Conservation (phyloP, 1,140 invertebrate genomes). For the Aphaenogaster rudis region DNA sequence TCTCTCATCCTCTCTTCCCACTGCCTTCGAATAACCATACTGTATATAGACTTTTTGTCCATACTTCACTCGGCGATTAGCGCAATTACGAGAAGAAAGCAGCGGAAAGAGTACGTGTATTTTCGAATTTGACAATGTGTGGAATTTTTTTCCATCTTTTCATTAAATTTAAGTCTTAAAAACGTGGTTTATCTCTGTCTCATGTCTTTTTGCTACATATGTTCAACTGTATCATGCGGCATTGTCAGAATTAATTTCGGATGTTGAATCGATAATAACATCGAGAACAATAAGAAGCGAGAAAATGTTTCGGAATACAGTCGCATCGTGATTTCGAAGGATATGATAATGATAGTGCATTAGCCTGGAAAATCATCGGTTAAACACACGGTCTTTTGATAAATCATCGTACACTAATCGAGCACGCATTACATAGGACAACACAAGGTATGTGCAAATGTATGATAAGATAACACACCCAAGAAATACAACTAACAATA, state of each 20-base stretch:
- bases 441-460: neutral
- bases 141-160: neutral
- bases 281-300: neutral
- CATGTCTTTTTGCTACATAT: neutral
- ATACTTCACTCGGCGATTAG: slow-evolving; percentile 55
- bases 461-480: slow-evolving; percentile 12
- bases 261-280: neutral
- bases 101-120: neutral
- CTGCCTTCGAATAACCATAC: slow-evolving; percentile 22
- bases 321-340: neutral
- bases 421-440: neutral
- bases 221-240: neutral
- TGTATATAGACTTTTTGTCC: slow-evolving; percentile 18
- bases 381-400: neutral
- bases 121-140: neutral
- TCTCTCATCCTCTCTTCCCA: neutral
- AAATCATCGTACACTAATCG: neutral
- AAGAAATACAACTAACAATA: neutral
- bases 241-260: neutral
- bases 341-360: slow-evolving; percentile 13
- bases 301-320: neutral
- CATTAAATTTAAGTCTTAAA: neutral
- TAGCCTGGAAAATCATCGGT: slow-evolving; percentile 10
- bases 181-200: neutral
- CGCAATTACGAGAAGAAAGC: slow-evolving; percentile 49